Base-by-base conservation (phyloP, 2,888 invertebrate species). In the Apeira syringaria region DNA sequence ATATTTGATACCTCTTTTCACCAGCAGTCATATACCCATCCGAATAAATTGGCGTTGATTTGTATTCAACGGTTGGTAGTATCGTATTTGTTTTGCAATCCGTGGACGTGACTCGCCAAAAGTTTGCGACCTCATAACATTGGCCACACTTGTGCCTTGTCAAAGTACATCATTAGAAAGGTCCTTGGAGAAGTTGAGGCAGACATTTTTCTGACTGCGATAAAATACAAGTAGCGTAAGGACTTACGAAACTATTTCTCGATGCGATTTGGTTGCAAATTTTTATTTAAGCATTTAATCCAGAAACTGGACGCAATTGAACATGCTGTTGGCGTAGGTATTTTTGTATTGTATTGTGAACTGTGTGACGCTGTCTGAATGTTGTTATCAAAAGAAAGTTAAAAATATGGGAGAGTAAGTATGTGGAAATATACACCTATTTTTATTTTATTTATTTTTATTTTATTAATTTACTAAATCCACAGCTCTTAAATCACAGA, bases 91-190 rank as follows among this genome's bases (percentile, higher is more conserved):
- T 67, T 64, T 65, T 50, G 64, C 53, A 59, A 61, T n/a, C 11
- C 25, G 18, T 12, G 38, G 31, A 61, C 66, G 71, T 67, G 70
- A 59, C 63, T 42, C 41, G 46, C 58, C 62, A 57, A 59, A 61
- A 56, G 28, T 59, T 48, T 28, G 42, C 15, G 31, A 33, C 42
- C 42, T 43, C 48, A 11, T 5, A 13, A 20, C 35, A 20, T 36
- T 32, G 31, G 26, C 18, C 17, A 28, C 18, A 27, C 30, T 44
- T 20, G 37, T 11, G 30, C 34, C 25, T 43, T 42, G 27, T 30
- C 44, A 4, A 6, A 10, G 11, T 34, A 8, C 31, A 10, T 11
- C 8, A 15, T 8, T 13, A 5, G 3, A n/a, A 22, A 2, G 15
- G 11, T 41, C 29, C 10, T n/a, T 28, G 1, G 7, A 10, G 4